Evolutionary conservation across 2,888 invertebrate genomes (phyloP).

Genomic region (Apotomis turbidana): DNA sequence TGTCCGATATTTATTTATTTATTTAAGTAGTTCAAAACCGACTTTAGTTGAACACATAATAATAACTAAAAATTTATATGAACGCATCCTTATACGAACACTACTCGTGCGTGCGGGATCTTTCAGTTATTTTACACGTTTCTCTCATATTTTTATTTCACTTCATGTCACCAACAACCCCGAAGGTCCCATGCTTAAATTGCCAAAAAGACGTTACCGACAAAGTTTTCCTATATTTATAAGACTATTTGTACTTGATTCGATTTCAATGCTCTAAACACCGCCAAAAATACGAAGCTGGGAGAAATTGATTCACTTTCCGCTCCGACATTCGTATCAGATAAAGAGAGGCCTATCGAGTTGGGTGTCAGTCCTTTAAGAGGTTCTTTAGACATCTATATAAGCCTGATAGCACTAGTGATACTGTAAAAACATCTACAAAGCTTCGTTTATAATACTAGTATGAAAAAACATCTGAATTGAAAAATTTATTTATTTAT

Average conservation of each 20-base stretch:
- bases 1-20: too few relatives aligned
- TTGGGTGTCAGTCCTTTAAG: slow-evolving; percentile 5
- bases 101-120: neutral
- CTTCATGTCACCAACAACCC: neutral
- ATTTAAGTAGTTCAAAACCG: too few relatives aligned
- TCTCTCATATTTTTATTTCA: slow-evolving; percentile 1
- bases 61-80: neutral
- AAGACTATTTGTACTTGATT: neutral
- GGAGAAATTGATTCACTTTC: neutral
- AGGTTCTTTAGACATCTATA: neutral
- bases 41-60: too few relatives aligned
- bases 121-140: slow-evolving; percentile 1
- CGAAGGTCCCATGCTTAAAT: neutral
- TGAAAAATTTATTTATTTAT: neutral
- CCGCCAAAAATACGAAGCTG: slow-evolving; percentile 8
- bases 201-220: neutral
- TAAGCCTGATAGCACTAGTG: neutral
- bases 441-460: neutral
- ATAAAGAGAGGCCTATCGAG: slow-evolving; percentile 4
- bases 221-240: neutral
- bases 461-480: neutral
- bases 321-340: neutral
- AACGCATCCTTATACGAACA: neutral
- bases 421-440: neutral
- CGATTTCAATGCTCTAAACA: neutral